Percentiles rank a stretch among this genome's conserved stretches.
Conservation (phyloP, 37 sponge, comb jelly and placozoan genomes). For the Axinella damicornis region DNA sequence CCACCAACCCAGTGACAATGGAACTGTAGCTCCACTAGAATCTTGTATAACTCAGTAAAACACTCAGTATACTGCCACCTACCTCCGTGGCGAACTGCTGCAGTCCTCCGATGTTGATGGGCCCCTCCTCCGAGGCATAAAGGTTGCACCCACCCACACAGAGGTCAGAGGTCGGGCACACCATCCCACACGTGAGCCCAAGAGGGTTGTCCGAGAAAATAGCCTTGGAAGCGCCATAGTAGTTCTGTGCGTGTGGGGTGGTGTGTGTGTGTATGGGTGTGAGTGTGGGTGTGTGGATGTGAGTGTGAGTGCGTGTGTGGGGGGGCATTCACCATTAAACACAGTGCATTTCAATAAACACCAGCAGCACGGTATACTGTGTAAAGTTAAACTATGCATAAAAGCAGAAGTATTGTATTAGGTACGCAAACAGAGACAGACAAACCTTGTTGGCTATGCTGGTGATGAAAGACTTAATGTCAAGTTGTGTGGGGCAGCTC, state of each 20-base stretch:
- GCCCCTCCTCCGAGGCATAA: constrained; percentile 94
- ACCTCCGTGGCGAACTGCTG: constrained; percentile 99
- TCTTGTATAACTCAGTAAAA: too few species aligned
- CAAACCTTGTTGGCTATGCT: constrained; percentile 84
- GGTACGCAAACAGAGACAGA: too few species aligned
- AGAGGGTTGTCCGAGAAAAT: constrained; percentile 98
- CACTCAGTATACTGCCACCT: neutral
- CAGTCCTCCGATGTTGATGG: constrained; percentile 97
- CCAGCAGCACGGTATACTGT: too few species aligned
- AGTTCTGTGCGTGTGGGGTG: constrained; percentile 64
- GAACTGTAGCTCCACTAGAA: too few species aligned
- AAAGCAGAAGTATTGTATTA: too few species aligned
- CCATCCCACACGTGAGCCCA: constrained; percentile 98
- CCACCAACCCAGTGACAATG: too few species aligned
- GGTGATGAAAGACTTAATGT: constrained; percentile 94
- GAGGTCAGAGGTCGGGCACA: constrained; percentile 96
- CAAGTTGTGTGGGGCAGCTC: constrained; percentile 97
- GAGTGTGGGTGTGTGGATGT: neutral
- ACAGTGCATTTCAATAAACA: too few species aligned
- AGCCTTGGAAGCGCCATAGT: constrained; percentile 93
- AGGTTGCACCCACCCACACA: constrained; percentile 98
- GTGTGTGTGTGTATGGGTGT: neutral
- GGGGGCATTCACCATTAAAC: too few species aligned
- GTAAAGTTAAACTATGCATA: too few species aligned
- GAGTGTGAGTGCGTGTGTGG: neutral